These are phyloP conservation scores for Gila robusta DNA, from an alignment of 2,797 vertebrate genomes.

Conservation along the genomic window DNA sequence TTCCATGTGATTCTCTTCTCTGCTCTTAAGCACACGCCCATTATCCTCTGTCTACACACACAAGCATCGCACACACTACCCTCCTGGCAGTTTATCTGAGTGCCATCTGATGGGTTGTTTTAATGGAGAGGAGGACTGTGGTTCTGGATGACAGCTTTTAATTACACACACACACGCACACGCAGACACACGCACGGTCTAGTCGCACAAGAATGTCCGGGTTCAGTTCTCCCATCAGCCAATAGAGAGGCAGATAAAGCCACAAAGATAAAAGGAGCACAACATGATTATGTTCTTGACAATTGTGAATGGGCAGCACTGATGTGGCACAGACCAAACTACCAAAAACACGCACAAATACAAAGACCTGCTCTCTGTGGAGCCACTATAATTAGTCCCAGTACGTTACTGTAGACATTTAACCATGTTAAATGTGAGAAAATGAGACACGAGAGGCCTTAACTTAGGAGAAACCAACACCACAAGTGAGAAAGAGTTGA, in stretches of 20 bases:
- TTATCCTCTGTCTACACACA: conserved; percentile 49
- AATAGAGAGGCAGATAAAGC: conserved; percentile 76
- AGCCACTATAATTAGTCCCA: conserved; percentile 51
- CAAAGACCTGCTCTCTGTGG: conserved; percentile 26
- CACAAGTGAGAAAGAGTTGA: conserved; percentile 49
- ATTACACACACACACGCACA: conserved; percentile 78
- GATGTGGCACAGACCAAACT: conserved; percentile 59
- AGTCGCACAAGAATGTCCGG: conserved; percentile 81
- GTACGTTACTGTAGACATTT: conserved; percentile 58
- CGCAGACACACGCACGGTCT: conserved; percentile 78
- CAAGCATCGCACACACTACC: conserved; percentile 59
- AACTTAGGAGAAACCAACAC: conserved; percentile 46
- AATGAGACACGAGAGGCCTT: conserved; percentile 40
- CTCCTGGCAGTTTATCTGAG: conserved; percentile 79
- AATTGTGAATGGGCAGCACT: conserved; percentile 73
- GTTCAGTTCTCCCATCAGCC: conserved; percentile 77
- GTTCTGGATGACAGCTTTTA: conserved; percentile 86
- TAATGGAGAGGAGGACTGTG: conserved; percentile 76
- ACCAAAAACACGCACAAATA: not conserved
- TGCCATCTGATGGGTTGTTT: conserved; percentile 81
- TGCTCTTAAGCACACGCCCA: conserved; percentile 27
- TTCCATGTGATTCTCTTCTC: conserved; percentile 15
- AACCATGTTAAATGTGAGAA: conserved; percentile 50
- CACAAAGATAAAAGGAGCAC: conserved; percentile 48
- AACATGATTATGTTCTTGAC: conserved; percentile 42